phyloP scores from a whole-genome alignment of 2,888 invertebrate species.

The Bursaphelenchus okinawaensis region DNA sequence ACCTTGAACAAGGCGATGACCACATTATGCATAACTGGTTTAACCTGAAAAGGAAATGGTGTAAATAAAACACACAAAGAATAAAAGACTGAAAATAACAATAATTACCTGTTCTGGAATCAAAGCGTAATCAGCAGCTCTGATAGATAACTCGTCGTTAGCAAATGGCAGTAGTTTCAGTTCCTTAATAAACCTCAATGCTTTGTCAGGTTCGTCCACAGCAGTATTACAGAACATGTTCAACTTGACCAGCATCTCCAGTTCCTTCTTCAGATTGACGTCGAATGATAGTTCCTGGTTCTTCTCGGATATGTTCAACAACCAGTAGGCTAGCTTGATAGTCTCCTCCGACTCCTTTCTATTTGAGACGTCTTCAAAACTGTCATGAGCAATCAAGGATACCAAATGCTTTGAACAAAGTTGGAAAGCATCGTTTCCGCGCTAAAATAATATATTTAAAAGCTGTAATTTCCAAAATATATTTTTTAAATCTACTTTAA shows the following conservation, averaged over 20 bases:
- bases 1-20: constrained; percentile 45
- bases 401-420: constrained; percentile 10
- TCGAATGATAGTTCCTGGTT: neutral
- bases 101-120: constrained; percentile 39
- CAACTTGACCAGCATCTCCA: constrained; percentile 1
- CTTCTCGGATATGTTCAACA: neutral
- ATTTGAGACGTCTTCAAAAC: neutral
- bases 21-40: constrained; percentile 44
- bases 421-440: constrained; percentile 2
- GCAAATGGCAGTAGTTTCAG: constrained; percentile 5
- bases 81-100: constrained; percentile 9
- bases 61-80: constrained; percentile 1
- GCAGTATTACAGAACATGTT: neutral
- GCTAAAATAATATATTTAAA: constrained; percentile 2
- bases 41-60: constrained; percentile 31
- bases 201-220: neutral
- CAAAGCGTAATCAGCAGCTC: constrained; percentile 41
- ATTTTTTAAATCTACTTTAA: neutral
- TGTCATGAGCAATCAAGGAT: neutral
- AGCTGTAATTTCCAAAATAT: neutral
- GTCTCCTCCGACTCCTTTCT: constrained; percentile 14
- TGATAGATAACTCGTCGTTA: constrained; percentile 11
- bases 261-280: neutral
- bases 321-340: constrained; percentile 5
- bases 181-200: neutral